Evolutionary conservation across 1,140 invertebrate genomes (phyloP).

Genomic region (Drosophila funebris): DNA sequence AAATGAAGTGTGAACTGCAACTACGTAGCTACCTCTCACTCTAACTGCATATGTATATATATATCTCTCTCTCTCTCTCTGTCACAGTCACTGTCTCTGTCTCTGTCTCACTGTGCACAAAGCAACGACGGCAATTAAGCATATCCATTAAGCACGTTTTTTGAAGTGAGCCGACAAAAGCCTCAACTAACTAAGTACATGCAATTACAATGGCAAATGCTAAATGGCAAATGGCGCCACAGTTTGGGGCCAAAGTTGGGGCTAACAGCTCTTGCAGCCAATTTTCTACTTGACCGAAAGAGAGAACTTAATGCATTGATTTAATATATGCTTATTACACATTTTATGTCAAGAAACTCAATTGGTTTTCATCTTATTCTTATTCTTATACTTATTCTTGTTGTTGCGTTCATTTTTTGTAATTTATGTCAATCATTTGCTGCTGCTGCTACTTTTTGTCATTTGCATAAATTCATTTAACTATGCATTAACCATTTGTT

Average conservation of each 20-base stretch:
- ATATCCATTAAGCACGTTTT: constrained; percentile 70
- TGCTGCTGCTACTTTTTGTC: constrained; percentile 39
- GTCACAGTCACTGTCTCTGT: neutral
- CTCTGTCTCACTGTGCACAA: constrained; percentile 22
- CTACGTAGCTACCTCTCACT: neutral
- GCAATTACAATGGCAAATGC: constrained; percentile 52
- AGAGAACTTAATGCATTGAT: constrained; percentile 1
- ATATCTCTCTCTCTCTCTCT: constrained; percentile 15
- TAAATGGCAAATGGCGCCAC: constrained; percentile 30
- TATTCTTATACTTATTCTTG: neutral
- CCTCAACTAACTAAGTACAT: constrained; percentile 31
- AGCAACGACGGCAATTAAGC: constrained; percentile 52
- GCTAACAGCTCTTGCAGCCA: constrained; percentile 16
- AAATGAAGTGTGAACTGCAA: constrained; percentile 70
- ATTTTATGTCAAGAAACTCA: constrained; percentile 16
- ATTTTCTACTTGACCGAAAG: constrained; percentile 28
- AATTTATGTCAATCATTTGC: constrained; percentile 76
- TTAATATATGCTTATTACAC: constrained; percentile 19
- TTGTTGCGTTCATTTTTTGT: constrained; percentile 25
- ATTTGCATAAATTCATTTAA: constrained; percentile 48
- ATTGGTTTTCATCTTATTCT: constrained; percentile 13
- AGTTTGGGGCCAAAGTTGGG: constrained; percentile 22
- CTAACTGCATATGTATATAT: too few relatives aligned
- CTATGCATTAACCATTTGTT: constrained; percentile 48
- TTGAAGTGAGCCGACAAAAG: constrained; percentile 55